A percentile compares a stretch with the other conserved stretches of the same genome.
Conservation (phyloP, 2,888 invertebrate genomes). For the Volucella inanis region DNA sequence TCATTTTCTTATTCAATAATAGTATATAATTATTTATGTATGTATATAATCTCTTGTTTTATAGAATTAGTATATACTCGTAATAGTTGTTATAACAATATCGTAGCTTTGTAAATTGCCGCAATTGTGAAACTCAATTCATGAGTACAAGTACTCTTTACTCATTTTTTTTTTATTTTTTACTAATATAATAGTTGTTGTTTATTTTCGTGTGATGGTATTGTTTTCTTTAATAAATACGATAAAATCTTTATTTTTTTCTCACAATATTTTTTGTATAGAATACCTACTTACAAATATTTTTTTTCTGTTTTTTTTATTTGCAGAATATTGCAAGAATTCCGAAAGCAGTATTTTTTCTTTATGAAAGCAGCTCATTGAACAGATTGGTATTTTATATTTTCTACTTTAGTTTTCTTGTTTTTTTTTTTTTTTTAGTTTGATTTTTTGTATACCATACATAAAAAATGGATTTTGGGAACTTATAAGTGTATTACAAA, state of each 20-base stretch:
- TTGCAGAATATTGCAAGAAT: constrained; percentile 41
- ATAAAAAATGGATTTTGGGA: constrained; percentile 41
- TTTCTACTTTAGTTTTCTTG: constrained; percentile 14
- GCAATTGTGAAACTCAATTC: constrained; percentile 38
- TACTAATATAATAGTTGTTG: not conserved
- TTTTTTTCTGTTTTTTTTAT: constrained; percentile 28
- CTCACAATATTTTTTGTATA: constrained; percentile 19
- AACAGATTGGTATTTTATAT: constrained; percentile 30
- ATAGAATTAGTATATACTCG: constrained; percentile 35
- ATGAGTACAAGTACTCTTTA: not conserved
- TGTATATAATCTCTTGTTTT: constrained; percentile 16
- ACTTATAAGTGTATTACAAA: constrained; percentile 30
- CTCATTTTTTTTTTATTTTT: not conserved
- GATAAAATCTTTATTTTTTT: not conserved
- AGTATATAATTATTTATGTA: constrained; percentile 36
- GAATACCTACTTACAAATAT: constrained; percentile 51
- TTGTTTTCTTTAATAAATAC: constrained; percentile 25
- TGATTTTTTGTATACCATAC: constrained; percentile 47
- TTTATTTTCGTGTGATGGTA: not conserved
- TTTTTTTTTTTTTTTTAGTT: constrained; percentile 1
- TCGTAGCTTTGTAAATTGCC: constrained; percentile 53
- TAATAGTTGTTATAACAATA: constrained; percentile 42
- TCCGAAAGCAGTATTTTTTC: constrained; percentile 54
- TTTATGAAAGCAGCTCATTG: constrained; percentile 49
- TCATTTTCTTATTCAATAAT: constrained; percentile 29